Evolutionary conservation across 2,797 vertebrate genomes (phyloP), one percentile per base, ranked within the genome.

Genomic region (Arrhamphus sclerolepis): DNA sequence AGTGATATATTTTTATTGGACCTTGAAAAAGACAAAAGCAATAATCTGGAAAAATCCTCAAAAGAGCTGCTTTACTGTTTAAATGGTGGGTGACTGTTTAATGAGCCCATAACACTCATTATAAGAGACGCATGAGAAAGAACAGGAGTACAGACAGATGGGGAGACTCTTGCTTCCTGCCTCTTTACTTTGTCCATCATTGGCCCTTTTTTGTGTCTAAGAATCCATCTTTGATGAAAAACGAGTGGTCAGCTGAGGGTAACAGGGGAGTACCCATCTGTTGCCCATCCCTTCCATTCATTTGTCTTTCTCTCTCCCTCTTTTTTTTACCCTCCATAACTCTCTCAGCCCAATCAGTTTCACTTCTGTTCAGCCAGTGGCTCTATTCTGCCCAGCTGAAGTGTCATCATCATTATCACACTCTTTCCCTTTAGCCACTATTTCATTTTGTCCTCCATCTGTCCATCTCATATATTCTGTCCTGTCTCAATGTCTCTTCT

Each of bases 341-440:
- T 75, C 80, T 71, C 46, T 71, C 46, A 69, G 56, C 70, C 72
- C 80, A 86, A 87, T 88, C 84, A 84, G 76, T 80, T 82, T 78
- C 73, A 59, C 81, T 86, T 85, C 72, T 77, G 62, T 67, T 75
- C 55, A 68, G 66, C 81, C 77, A 79, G 72, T 73, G 74, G 78
- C 70, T 78, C 67, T 48, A 69, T 78, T 82, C 77, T 75, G 69
- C 81, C 63, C 75, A 68, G 78, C 69, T 75, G 70, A 86, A 81
- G 80, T 80, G 73, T 85, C 81, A 87, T 89, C 82, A 90, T 86
- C 84, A 83, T 84, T 88, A 86, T 82, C 72, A 54, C 62, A 69
- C 67, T 76, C 72, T 82, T 69, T 66, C 62, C 62, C 56, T 80
- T 77, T 66, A 70, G 68, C 73, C 56, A 80, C 72, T 66, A 75